Conservation (phyloP, 1,140 invertebrate species). For the Macrocentrus cingulum region DNA sequence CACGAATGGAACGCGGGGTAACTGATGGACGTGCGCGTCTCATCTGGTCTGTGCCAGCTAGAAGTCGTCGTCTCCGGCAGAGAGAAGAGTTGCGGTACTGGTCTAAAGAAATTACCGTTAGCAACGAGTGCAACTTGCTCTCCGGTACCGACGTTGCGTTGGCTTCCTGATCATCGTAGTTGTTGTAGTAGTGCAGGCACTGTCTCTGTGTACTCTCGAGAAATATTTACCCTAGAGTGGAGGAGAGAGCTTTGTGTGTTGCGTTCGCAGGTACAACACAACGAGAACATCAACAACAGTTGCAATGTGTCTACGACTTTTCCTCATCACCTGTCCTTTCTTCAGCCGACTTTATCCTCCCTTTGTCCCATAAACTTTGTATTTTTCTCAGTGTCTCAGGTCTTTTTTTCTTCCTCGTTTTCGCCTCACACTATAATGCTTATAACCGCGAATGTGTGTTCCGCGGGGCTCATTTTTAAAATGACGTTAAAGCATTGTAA, state of each 20-base stretch:
- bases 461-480: too few species aligned
- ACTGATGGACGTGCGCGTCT: conserved; percentile 28
- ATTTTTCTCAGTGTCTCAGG: background rate
- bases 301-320: background rate
- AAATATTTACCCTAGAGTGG: background rate
- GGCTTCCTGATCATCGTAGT: conserved; percentile 24
- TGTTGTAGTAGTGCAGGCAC: background rate
- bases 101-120: conserved; percentile 57
- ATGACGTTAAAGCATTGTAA: too few species aligned
- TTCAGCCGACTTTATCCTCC: background rate
- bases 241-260: background rate
- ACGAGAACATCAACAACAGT: background rate
- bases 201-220: background rate
- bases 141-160: conserved; percentile 29
- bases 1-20: conserved; percentile 18
- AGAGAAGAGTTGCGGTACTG: conserved; percentile 51
- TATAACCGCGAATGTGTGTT: too few species aligned
- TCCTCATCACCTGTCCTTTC: background rate
- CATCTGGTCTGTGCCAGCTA: conserved; percentile 26
- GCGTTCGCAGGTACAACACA: too few species aligned
- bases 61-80: conserved; percentile 2
- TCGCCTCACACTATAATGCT: too few species aligned
- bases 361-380: background rate
- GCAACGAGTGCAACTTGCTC: conserved; percentile 49
- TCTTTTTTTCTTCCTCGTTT: too few species aligned